These are phyloP conservation scores for Xylocopa sonorina DNA, from an alignment of 1,140 invertebrate species.

Conservation along the genomic window DNA sequence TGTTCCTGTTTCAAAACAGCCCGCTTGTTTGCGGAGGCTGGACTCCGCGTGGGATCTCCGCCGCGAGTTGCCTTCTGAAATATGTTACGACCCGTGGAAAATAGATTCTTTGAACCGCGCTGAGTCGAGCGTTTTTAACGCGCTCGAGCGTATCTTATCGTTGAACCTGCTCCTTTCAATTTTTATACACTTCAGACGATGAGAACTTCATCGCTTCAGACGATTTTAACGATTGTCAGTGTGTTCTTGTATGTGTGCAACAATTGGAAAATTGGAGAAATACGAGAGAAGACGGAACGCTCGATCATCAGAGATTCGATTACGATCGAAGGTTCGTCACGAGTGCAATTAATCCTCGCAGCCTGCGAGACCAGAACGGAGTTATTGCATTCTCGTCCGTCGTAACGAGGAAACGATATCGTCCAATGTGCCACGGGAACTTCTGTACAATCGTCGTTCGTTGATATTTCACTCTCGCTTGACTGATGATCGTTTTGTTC, in stretches of 20 bases:
- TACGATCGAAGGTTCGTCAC: constrained; percentile 71
- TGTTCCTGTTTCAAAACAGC: constrained; percentile 17
- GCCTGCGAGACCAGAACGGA: constrained; percentile 22
- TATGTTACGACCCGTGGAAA: not conserved
- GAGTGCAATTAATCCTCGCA: constrained; percentile 72
- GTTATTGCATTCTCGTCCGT: constrained; percentile 62
- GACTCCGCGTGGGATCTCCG: not conserved
- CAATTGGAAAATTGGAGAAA: too few species aligned
- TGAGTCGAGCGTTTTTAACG: not conserved
- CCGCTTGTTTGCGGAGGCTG: constrained; percentile 13
- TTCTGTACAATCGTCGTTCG: constrained; percentile 6
- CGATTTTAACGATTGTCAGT: too few species aligned
- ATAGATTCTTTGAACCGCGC: constrained; percentile 1
- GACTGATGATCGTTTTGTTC: constrained; percentile 15
- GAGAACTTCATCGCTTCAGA: too few species aligned
- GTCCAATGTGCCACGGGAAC: constrained; percentile 5
- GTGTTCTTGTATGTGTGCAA: too few species aligned
- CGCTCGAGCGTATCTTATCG: not conserved
- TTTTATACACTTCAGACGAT: too few species aligned
- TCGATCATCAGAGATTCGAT: constrained; percentile 66
- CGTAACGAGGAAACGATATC: constrained; percentile 77
- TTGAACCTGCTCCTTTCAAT: too few species aligned
- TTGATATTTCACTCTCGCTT: too few species aligned
- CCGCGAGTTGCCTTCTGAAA: not conserved
- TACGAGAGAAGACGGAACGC: constrained; percentile 55